phyloP scores from a whole-genome alignment of 2,113 vertebrate genomes.

The Neodon shergylaensis region DNA sequence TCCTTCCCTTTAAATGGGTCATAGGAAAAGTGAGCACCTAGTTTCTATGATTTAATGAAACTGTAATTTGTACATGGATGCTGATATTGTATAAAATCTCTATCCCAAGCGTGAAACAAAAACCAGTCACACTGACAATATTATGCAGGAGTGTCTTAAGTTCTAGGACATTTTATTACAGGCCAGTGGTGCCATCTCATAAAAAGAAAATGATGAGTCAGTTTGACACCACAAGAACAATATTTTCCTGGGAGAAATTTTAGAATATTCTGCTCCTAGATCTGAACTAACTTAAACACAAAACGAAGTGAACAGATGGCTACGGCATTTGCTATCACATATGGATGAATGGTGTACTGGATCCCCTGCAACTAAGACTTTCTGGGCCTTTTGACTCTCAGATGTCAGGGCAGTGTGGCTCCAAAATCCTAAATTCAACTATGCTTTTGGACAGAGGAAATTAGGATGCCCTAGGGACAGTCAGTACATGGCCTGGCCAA shows the following conservation, averaged over 20 bases:
- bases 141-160: not conserved
- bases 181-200: not conserved
- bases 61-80: not conserved
- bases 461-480: not conserved
- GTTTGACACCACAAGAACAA: not conserved
- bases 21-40: not conserved
- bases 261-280: conserved; percentile 18
- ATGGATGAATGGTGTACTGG: not conserved
- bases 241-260: conserved; percentile 25
- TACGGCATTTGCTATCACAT: conserved; percentile 3
- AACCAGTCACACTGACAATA: not conserved
- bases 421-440: not conserved
- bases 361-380: not conserved
- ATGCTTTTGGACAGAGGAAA: not conserved
- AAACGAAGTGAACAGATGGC: conserved; percentile 46
- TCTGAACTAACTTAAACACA: conserved; percentile 54
- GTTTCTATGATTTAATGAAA: conserved; percentile 27
- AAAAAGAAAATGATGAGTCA: conserved; percentile 20
- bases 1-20: conserved; percentile 45
- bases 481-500: not conserved
- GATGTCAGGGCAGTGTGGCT: not conserved
- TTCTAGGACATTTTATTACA: too few relatives aligned
- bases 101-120: not conserved
- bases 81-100: not conserved
- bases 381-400: conserved; percentile 28